Conservation (phyloP, 2,113 vertebrate genomes). For the Centrocercus urophasianus region DNA sequence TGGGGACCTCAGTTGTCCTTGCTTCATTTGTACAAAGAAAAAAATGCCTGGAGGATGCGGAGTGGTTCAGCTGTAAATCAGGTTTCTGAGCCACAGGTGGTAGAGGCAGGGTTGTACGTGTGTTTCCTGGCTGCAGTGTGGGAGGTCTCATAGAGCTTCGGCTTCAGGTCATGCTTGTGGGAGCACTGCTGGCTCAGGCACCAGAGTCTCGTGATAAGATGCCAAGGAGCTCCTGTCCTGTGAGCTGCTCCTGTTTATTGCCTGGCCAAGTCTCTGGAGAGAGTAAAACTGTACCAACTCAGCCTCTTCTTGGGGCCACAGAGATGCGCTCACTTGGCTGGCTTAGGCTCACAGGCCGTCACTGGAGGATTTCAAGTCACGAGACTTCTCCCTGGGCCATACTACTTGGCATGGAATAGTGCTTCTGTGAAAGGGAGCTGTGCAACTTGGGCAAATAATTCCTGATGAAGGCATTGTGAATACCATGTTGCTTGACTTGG, state of each 20-base stretch:
- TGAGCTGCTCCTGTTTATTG: background rate
- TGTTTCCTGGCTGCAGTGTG: rapidly evolving
- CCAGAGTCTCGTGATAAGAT: background rate
- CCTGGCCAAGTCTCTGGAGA: background rate
- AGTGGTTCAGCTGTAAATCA: background rate
- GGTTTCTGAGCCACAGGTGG: background rate
- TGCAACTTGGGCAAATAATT: background rate
- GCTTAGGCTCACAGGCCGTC: rapidly evolving
- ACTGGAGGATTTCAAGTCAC: background rate
- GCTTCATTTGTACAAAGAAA: background rate
- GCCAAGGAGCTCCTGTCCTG: background rate
- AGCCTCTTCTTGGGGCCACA: rapidly evolving
- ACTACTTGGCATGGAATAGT: background rate
- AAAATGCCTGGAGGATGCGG: background rate
- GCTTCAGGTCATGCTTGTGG: background rate
- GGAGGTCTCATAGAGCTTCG: background rate
- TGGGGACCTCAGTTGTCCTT: background rate
- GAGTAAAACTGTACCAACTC: background rate
- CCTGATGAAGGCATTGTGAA: background rate
- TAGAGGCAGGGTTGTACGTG: background rate
- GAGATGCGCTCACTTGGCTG: background rate
- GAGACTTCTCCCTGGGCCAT: background rate
- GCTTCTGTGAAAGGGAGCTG: background rate
- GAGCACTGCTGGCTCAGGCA: background rate
- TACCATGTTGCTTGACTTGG: background rate